phyloP scores from a whole-genome alignment of 1,140 invertebrate genomes.

The Hylaeus volcanicus region DNA sequence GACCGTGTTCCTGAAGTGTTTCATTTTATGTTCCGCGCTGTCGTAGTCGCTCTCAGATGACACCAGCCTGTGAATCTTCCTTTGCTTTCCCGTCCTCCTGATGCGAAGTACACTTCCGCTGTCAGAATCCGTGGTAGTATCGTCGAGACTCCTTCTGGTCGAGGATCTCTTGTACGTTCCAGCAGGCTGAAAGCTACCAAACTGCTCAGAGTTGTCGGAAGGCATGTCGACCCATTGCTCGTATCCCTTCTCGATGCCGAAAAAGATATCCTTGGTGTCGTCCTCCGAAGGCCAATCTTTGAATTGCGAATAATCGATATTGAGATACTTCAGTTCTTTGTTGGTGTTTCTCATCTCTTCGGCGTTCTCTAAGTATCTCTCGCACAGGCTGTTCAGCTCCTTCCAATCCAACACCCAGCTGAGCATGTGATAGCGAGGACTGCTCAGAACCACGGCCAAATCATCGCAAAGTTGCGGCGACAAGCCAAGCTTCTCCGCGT shows the following conservation, averaged over 20 bases:
- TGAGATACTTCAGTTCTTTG: constrained; percentile 84
- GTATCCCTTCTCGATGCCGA: constrained; percentile 83
- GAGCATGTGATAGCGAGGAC: constrained; percentile 83
- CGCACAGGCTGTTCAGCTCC: constrained; percentile 82
- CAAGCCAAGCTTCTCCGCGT: constrained; percentile 81
- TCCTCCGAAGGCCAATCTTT: constrained; percentile 81
- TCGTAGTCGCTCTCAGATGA: constrained; percentile 81
- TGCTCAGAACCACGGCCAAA: constrained; percentile 83
- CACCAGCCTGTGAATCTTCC: constrained; percentile 75
- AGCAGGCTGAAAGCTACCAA: constrained; percentile 74
- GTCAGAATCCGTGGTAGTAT: constrained; percentile 75
- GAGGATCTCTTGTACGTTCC: constrained; percentile 69
- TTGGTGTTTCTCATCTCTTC: constrained; percentile 83
- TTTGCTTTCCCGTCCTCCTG: constrained; percentile 63
- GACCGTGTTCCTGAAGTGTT: constrained; percentile 71
- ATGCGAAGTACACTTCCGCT: constrained; percentile 71
- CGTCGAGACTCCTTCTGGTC: constrained; percentile 72
- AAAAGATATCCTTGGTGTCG: constrained; percentile 76
- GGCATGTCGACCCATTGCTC: constrained; percentile 79
- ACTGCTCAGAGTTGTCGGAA: constrained; percentile 75
- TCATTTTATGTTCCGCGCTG: constrained; percentile 70
- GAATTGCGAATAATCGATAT: constrained; percentile 85
- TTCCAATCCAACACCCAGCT: constrained; percentile 84
- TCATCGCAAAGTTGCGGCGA: constrained; percentile 83
- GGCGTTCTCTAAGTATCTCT: constrained; percentile 82